Evolutionary conservation across 2,888 invertebrate genomes (phyloP), one percentile per base, ranked within the genome.

Genomic region (Pollenia amentaria): DNA sequence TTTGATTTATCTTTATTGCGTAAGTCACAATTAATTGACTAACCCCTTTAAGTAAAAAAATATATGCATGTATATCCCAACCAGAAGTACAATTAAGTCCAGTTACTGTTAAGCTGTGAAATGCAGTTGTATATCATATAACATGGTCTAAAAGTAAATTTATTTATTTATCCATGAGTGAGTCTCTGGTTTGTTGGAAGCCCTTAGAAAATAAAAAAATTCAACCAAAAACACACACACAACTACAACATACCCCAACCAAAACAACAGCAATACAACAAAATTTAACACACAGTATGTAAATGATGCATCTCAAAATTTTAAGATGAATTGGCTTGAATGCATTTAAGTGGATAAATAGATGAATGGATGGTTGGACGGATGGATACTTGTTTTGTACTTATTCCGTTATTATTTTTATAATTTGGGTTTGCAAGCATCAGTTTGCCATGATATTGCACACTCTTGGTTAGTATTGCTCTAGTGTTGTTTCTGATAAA

Each of bases 151-250:
- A 83, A 76, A 75, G 79, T 53, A 83, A 83, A 86, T 80, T 83
- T 72, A 76, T 76, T 86, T 76, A 86, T 83, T 83, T 86, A 75
- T 80, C 70, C 83, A 83, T 86, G 86, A 86, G 86, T 86, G 83
- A 76, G 42, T 79, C 57, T 79, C 79, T 77, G 62, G 75, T 87
- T 78, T 78, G 48, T 12, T 84, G 72, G 21, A 40, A 84, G 60
- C 80, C 62, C 70, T 81, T 62, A 65, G 57, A 81, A 87, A 88
- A n/a, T 46, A 29, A 48, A 64, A 67, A 38, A 67, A 3, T 14
- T 6, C 21, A 12, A 4, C 29, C 18, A 3, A 29, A 64, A 4
- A 69, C 75, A 11, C 29, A 29, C 29, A 70, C 11, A 78, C 62
- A 82, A 29, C 48, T 29, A 70, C n/a, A 40, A 69, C 40, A 38